Percentiles rank a stretch among this genome's conserved stretches.
These are phyloP conservation scores for Astur gentilis DNA, from an alignment of 2,113 vertebrate species.

Conservation along the genomic window DNA sequence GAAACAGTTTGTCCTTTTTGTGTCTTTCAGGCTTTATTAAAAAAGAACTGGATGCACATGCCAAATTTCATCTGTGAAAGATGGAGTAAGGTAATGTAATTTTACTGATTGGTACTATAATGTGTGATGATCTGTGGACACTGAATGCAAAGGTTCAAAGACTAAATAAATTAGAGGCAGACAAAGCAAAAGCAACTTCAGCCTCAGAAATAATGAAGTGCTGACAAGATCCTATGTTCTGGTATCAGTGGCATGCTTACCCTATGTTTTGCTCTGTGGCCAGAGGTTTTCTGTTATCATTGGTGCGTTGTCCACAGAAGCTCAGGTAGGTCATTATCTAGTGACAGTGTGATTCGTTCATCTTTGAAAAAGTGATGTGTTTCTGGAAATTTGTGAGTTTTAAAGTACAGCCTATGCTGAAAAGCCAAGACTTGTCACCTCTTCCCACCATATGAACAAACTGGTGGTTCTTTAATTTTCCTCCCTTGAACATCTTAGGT, in stretches of 20 bases:
- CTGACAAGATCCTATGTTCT: background rate
- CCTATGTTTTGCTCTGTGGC: background rate
- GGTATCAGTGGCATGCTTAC: background rate
- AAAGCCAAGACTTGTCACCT: background rate
- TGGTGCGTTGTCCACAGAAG: background rate
- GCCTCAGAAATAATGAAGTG: background rate
- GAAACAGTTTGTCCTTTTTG: background rate
- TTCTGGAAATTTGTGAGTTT: background rate
- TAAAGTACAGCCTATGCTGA: background rate
- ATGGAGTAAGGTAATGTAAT: background rate
- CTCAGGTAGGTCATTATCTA: background rate
- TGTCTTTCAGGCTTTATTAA: conserved; percentile 42
- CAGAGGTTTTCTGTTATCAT: background rate
- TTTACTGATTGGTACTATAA: background rate
- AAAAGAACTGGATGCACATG: background rate
- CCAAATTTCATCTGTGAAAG: background rate
- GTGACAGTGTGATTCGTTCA: background rate
- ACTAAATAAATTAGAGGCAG: background rate
- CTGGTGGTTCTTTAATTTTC: background rate
- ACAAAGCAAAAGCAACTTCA: background rate
- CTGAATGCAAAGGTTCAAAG: background rate
- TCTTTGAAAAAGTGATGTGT: background rate
- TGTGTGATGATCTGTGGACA: background rate
- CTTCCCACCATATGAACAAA: background rate
- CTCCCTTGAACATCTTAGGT: background rate